Evolutionary conservation across 2,888 invertebrate species (phyloP).

Genomic region (Lasioglossum zephyrum): DNA sequence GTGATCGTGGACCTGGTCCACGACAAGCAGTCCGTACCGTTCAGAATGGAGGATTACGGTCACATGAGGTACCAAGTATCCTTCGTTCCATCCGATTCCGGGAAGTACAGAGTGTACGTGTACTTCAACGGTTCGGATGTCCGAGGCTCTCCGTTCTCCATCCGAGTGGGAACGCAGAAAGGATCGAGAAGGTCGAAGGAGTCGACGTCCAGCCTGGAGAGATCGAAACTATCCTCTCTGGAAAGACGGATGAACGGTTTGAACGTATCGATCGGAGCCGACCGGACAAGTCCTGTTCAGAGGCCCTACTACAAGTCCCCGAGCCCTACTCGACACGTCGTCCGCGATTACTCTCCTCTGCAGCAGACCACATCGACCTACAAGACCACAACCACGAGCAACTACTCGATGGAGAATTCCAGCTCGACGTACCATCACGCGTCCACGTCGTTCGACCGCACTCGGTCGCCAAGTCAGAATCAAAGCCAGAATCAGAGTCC

Average conservation of each 20-base stretch:
- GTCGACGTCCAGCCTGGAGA: slow-evolving; percentile 73
- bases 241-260: slow-evolving; percentile 80
- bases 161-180: slow-evolving; percentile 92
- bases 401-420: slow-evolving; percentile 67
- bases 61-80: slow-evolving; percentile 91
- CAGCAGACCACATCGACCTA: slow-evolving; percentile 66
- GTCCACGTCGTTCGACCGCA: slow-evolving; percentile 72
- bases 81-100: slow-evolving; percentile 91
- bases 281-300: slow-evolving; percentile 71
- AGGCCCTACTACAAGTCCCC: slow-evolving; percentile 76
- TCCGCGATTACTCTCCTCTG: slow-evolving; percentile 71
- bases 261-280: slow-evolving; percentile 67
- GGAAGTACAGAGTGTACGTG: slow-evolving; percentile 93
- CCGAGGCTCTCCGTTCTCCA: slow-evolving; percentile 94
- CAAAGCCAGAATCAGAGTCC: slow-evolving; percentile 54
- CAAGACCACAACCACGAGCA: slow-evolving; percentile 72
- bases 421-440: slow-evolving; percentile 70
- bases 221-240: slow-evolving; percentile 76
- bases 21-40: slow-evolving; percentile 93
- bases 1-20: slow-evolving; percentile 95
- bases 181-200: slow-evolving; percentile 83
- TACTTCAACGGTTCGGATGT: slow-evolving; percentile 95
- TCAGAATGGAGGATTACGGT: slow-evolving; percentile 92
- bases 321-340: slow-evolving; percentile 73
- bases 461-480: slow-evolving; percentile 76